Evolutionary conservation across 1,140 invertebrate species (phyloP), one percentile per base, ranked within the genome.

Genomic region (Zaprionus ornatus): DNA sequence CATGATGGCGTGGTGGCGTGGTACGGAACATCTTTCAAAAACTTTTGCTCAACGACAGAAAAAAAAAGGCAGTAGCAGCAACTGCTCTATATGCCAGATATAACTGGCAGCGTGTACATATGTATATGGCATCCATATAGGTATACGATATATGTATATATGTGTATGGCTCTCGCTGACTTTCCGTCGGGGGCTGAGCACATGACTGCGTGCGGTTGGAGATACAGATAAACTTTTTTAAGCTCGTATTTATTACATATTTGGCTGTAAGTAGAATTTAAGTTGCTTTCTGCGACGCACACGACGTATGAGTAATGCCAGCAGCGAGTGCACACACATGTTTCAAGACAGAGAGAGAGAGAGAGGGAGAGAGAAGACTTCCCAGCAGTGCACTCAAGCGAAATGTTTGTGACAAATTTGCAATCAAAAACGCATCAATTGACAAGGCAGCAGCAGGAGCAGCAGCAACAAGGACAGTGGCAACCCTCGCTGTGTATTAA

Each of bases 391-490:
- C 79, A 87, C 67, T 80, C 56, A 29, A 64, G 52, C 65, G 76
- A 85, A 79, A 70, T 88, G 84, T 84, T 87, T 88, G 84, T 74
- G 84, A 87, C 82, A 75, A 88, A 84, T 83, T 87, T 90, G 84
- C 84, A 88, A 88, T 88, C 84, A 88, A 88, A 88, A 90, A 88
- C 85, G 84, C 85, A 88, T 88, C 85, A 88, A 90, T 88, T 87
- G 84, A 84, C 55, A 61, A 15, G 13, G 62, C 54, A 71, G 35
- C 68, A 65, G 62, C 32, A 52, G 59, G 54, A 32, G 61, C 37
- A 42, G 9, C 35, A 27, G 25, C 21, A 13, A 29, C 32, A 32
- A 45, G 62, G 23, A 15, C 48, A 3, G 61, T 19, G 68, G 52
- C 50, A 61, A 42, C 10, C 54, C 15, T 23, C 45, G 67, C 76